Evolutionary conservation across 1,140 invertebrate species (phyloP), one percentile per base, ranked within the genome.

Genomic region (Diprion similis): DNA sequence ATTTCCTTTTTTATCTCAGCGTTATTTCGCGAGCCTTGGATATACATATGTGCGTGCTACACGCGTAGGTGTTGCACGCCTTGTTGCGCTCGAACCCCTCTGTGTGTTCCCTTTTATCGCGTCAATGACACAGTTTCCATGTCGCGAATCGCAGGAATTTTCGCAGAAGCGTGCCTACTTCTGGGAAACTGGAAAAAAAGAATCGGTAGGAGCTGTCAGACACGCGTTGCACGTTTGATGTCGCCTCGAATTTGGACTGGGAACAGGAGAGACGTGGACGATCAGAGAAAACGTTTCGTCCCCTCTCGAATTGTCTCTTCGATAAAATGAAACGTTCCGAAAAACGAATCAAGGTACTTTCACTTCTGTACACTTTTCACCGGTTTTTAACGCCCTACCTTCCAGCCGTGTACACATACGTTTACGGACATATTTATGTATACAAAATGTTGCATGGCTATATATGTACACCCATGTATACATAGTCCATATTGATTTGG

Each of bases 131-230:
- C 51, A 59, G 11, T 59, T 59, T 59, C 51, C 51, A 59, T 3
- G 51, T 59, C 51, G 51, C n/a, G 51, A 59, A 17, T 59, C n/a
- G 51, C n/a, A 59, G 51, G 51, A 59, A 59, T 59, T 59, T 59
- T 59, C n/a, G 11, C 11, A 59, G 51, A 59, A 59, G 9, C n/a
- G 51, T 37, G 24, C 24, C 24, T 37, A 37, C 24, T 37, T 37
- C 6, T 59, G n/a, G n/a, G 51, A 0, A 59, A 59, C n/a, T n/a
- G n/a, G n/a, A 59, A 59, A 59, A 59, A 59, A 37, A 37, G 24
- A 37, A 37, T 37, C 24, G 24, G 24, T 6, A 37, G 24, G 24
- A 37, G 24, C 24, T 37, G 24, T 37, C 2, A 37, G 24, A 37
- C 24, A 37, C 24, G 24, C 24, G 24, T 37, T 37, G 24, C 24